A percentile compares a stretch with the other conserved stretches of the same genome.
These are phyloP conservation scores for Heliconius erato DNA, from an alignment of 2,888 invertebrate genomes.

Conservation along the genomic window DNA sequence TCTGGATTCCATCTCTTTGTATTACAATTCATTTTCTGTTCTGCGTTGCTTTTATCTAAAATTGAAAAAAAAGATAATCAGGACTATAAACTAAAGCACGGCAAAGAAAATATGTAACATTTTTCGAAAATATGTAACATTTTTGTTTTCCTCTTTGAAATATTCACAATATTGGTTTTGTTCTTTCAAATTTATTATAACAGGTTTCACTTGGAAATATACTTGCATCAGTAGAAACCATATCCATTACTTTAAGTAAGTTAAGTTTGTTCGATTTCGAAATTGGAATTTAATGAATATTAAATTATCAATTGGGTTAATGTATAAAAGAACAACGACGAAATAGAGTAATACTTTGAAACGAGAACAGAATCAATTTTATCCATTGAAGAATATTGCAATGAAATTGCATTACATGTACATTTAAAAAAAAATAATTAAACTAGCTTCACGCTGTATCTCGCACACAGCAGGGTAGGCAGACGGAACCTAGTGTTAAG, in stretches of 20 bases:
- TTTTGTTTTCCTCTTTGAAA: neutral
- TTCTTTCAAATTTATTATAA: neutral
- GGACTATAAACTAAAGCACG: conserved; percentile 2
- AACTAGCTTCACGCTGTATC: too few relatives aligned
- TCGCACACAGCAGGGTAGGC: too few relatives aligned
- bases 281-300: neutral
- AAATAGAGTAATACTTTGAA: too few relatives aligned
- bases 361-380: neutral
- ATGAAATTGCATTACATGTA: too few relatives aligned
- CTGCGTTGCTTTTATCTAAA: conserved; percentile 44
- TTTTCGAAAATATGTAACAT: conserved; percentile 3
- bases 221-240: neutral
- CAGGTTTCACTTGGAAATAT: neutral
- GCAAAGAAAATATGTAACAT: neutral
- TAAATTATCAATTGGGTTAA: neutral
- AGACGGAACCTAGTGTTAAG: too few relatives aligned
- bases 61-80: conserved; percentile 35
- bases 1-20: conserved; percentile 49
- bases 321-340: neutral
- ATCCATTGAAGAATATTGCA: neutral
- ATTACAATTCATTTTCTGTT: conserved; percentile 49
- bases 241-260: neutral
- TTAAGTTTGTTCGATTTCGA: too few relatives aligned
- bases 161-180: neutral
- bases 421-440: too few relatives aligned